Base-by-base conservation (phyloP, 1,140 invertebrate genomes). In the Pygmarrhopalites habei region DNA sequence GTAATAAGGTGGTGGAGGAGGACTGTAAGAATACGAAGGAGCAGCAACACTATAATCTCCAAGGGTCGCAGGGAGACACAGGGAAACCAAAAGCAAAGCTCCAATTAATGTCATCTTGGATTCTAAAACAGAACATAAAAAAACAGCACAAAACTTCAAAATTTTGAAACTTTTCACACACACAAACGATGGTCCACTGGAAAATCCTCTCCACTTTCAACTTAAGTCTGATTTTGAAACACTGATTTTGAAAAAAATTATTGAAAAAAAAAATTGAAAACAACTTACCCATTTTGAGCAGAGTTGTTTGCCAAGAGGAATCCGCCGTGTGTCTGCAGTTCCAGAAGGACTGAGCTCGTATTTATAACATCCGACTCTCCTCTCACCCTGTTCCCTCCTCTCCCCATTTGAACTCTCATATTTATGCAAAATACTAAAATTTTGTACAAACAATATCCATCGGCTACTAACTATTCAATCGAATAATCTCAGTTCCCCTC, bases 271-370 rank as follows among this genome's bases (percentile, higher is more conserved):
- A 46, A 4, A n/a, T n/a, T 10, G n/a, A 46, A 14, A 46, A 21
- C 5, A 52, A 21, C 56, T 44, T 58, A 58, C 56, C 56, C 56
- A 44, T 35, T 58, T 28, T 58, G 56, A 44, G 39, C 56, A 46
- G 3, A 7, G 23, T 35, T 17, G 17, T n/a, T 35, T 26, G 35
- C 35, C 30, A 39, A 17, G 15, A 35, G 53, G 56, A 58, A 58
- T 58, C 56, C 56, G 25, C 3, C 17, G 25, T 2, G 56, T 46
- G 41, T 58, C 56, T 58, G 56, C 17, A 58, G 35, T 5, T 5
- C 14, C n/a, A 26, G n/a, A 4, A 19, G 3, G 4, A 10, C 3
- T 23, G 5, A 21, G 25, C 55, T 29, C 19, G 28, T 57, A 57
- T 57, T 57, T 57, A 57, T 57, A 57, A 57, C 15, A 15, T 57